phyloP scores from a whole-genome alignment of 2,888 invertebrate genomes.

The Busseola fusca region DNA sequence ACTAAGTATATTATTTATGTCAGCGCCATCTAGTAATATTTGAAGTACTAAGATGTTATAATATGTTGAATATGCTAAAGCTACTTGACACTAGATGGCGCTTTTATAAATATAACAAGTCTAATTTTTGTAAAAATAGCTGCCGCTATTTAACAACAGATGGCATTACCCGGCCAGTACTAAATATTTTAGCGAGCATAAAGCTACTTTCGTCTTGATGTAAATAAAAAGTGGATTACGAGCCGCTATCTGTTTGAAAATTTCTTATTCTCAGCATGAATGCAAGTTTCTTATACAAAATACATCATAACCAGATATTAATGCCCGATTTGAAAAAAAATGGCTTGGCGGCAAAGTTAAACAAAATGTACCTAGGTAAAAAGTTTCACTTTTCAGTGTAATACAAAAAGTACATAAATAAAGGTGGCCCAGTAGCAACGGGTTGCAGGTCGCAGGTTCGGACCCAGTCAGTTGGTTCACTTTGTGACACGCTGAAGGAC shows the following conservation, averaged over 20 bases:
- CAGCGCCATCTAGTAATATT: slow-evolving; percentile 23
- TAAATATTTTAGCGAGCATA: neutral
- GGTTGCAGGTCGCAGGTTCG: neutral
- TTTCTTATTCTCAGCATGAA: neutral
- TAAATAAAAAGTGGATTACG: neutral
- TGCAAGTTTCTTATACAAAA: neutral
- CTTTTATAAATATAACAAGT: neutral
- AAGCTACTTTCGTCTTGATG: neutral
- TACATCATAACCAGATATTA: neutral
- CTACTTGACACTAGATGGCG: slow-evolving; percentile 65
- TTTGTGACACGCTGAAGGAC: neutral
- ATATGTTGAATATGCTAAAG: neutral
- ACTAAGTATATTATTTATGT: neutral
- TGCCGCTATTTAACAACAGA: slow-evolving; percentile 48
- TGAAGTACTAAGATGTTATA: neutral
- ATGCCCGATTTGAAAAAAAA: neutral
- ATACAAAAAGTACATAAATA: neutral
- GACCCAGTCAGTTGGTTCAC: neutral
- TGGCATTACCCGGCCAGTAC: slow-evolving; percentile 3
- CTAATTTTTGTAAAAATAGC: neutral
- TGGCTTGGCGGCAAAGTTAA: neutral
- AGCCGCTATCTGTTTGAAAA: neutral
- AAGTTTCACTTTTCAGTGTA: neutral
- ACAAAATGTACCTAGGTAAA: neutral
- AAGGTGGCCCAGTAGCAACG: neutral